A percentile compares a stretch with the other conserved stretches of the same genome.
These are phyloP conservation scores for Phalacrocorax aristotelis DNA, from an alignment of 2,113 vertebrate genomes.

Conservation along the genomic window DNA sequence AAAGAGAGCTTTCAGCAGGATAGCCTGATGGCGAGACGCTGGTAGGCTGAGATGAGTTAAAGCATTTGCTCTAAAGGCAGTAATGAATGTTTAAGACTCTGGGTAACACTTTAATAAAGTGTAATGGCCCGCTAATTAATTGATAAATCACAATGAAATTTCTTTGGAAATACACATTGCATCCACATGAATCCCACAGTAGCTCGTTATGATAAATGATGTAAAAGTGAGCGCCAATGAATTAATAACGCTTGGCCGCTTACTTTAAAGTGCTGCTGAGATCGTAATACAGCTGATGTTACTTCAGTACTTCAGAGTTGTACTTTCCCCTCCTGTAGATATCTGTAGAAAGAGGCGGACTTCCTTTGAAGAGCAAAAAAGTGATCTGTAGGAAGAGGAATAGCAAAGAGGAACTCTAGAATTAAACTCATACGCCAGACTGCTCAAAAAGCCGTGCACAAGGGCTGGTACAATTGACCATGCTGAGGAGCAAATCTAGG, in stretches of 20 bases:
- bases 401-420: neutral
- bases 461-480: neutral
- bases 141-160: neutral
- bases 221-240: neutral
- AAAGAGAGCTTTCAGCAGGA: neutral
- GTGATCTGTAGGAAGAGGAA: neutral
- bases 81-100: neutral
- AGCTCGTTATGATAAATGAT: neutral
- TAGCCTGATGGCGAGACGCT: neutral
- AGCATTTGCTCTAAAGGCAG: neutral
- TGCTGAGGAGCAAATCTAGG: neutral
- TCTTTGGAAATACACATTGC: neutral
- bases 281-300: neutral
- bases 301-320: neutral
- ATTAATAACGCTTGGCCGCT: conserved; percentile 5
- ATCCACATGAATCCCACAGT: neutral
- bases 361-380: neutral
- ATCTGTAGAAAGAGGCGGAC: neutral
- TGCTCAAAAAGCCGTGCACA: neutral
- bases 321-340: neutral
- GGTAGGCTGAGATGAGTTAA: neutral
- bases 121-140: neutral
- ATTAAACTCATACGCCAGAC: neutral
- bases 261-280: neutral
- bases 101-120: neutral